Conservation (phyloP, 2,888 invertebrate species). For the Calephelis perditalis region DNA sequence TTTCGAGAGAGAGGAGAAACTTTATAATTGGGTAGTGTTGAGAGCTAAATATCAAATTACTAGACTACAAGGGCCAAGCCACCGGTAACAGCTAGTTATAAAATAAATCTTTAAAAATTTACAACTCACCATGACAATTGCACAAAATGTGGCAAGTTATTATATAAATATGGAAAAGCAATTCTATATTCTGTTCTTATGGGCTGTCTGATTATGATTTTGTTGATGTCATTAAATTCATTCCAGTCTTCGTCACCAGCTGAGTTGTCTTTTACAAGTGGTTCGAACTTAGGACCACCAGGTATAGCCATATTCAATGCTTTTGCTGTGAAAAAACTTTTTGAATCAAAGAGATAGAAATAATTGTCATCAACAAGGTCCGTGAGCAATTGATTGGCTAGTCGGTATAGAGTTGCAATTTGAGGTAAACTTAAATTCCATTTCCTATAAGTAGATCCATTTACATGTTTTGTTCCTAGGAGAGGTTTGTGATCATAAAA, state of each 20-base stretch:
- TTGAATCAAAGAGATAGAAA: constrained; percentile 99
- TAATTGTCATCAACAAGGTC: constrained; percentile 99
- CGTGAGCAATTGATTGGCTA: constrained; percentile 98
- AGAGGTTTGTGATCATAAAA: constrained; percentile 99
- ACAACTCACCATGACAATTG: constrained; percentile 95
- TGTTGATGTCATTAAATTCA: constrained; percentile 99
- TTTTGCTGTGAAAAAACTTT: constrained; percentile 99
- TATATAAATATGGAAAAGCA: constrained; percentile 99
- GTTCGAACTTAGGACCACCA: constrained; percentile 99
- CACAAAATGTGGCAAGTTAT: constrained; percentile 98
- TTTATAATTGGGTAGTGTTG: too few species aligned
- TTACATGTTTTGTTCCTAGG: constrained; percentile 94
- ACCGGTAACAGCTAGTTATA: too few species aligned
- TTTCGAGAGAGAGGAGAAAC: too few species aligned
- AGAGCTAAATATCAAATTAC: too few species aligned
- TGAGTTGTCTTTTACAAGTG: constrained; percentile 97
- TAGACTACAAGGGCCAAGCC: too few species aligned
- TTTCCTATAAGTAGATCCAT: constrained; percentile 97
- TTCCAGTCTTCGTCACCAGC: constrained; percentile 99
- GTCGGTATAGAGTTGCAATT: constrained; percentile 97
- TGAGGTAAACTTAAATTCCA: constrained; percentile 98
- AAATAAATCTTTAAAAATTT: constrained; percentile 28
- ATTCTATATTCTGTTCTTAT: constrained; percentile 99
- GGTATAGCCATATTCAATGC: constrained; percentile 99
- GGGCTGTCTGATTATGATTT: constrained; percentile 99